These are phyloP conservation scores for Drosophila sproati DNA, from an alignment of 1,140 invertebrate species.

Conservation along the genomic window DNA sequence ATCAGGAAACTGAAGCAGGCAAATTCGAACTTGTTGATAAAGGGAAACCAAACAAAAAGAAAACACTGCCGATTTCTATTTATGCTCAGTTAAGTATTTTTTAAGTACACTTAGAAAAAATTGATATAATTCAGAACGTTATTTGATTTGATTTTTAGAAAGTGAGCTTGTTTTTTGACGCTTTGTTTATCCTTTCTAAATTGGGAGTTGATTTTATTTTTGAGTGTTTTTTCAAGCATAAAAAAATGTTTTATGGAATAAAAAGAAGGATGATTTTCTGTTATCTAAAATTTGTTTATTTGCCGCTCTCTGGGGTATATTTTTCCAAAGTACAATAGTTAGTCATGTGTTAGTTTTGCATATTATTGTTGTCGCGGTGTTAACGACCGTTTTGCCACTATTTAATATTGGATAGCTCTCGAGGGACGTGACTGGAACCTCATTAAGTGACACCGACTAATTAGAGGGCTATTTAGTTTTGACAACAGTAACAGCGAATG, in stretches of 20 bases:
- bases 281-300: too few relatives aligned
- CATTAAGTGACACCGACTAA: constrained; percentile 65
- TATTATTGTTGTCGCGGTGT: constrained; percentile 18
- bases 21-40: too few relatives aligned
- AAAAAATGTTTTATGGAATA: too few relatives aligned
- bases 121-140: background rate
- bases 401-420: constrained; percentile 21
- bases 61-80: constrained; percentile 8
- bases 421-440: constrained; percentile 31
- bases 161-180: background rate
- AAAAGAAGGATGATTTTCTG: too few relatives aligned
- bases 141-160: background rate
- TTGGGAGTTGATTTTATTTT: too few relatives aligned
- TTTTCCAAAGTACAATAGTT: background rate
- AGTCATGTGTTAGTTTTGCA: background rate
- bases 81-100: background rate
- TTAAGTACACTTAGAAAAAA: background rate
- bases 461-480: constrained; percentile 67
- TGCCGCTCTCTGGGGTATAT: background rate
- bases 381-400: constrained; percentile 49
- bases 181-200: background rate
- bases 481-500: constrained; percentile 48
- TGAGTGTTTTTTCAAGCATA: too few relatives aligned
- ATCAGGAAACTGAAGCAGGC: too few relatives aligned
- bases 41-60: background rate